Evolutionary conservation across 2,113 vertebrate genomes (phyloP).

Genomic region (Saimiri boliviensis): DNA sequence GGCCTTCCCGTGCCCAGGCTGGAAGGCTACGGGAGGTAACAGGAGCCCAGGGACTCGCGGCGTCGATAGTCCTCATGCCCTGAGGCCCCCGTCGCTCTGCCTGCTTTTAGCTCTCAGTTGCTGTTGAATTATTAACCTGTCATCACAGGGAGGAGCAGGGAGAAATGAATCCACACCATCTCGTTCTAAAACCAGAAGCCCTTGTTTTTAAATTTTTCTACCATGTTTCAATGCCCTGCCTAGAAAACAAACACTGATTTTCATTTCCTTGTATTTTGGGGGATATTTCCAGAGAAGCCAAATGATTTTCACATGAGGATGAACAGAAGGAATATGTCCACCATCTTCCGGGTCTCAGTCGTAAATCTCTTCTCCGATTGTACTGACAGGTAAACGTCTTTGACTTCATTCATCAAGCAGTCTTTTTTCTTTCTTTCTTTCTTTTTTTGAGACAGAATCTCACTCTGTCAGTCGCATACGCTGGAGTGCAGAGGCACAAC

Average conservation of each 20-base stretch:
- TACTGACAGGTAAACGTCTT: background rate
- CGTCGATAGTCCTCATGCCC: too few relatives aligned
- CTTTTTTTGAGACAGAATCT: background rate
- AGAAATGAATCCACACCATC: background rate
- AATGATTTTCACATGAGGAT: background rate
- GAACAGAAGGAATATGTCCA: background rate
- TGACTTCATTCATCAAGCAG: background rate
- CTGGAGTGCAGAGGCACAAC: too few relatives aligned
- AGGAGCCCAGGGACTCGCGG: background rate
- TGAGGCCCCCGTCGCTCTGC: background rate
- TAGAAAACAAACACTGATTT: background rate
- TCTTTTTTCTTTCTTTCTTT: too few relatives aligned
- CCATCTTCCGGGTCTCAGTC: background rate
- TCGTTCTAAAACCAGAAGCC: background rate
- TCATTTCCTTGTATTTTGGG: background rate
- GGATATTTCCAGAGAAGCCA: background rate
- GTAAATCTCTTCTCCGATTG: background rate
- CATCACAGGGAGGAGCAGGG: background rate
- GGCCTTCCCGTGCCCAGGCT: background rate
- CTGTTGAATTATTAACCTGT: background rate
- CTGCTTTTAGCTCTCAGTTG: background rate
- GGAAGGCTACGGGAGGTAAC: background rate
- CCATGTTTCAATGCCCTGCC: background rate
- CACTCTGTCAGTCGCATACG: too few relatives aligned
- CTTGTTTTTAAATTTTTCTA: constrained; percentile 9